phyloP scores from a whole-genome alignment of 2,797 vertebrate genomes.

The Pseudomugil gertrudae region DNA sequence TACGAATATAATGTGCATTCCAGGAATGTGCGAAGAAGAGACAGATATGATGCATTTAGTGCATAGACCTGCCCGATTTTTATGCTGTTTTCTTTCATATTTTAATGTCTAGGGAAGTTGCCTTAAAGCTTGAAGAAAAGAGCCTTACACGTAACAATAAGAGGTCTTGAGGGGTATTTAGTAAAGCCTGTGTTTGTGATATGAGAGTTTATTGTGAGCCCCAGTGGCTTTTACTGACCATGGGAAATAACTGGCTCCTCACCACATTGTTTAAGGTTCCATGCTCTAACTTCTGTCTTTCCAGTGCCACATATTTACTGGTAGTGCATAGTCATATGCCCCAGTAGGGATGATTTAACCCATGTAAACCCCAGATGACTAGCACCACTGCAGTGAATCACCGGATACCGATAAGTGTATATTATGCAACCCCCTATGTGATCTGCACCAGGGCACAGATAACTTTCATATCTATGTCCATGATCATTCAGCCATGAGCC shows the following conservation, averaged over 20 bases:
- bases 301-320: constrained; percentile 39
- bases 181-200: not conserved
- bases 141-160: not conserved
- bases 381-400: constrained; percentile 40
- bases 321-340: constrained; percentile 23
- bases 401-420: constrained; percentile 28
- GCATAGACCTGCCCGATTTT: not conserved
- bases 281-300: constrained; percentile 29
- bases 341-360: constrained; percentile 6
- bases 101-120: not conserved
- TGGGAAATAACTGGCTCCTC: constrained; percentile 31
- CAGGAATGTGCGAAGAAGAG: not conserved
- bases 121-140: not conserved
- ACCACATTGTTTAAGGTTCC: constrained; percentile 34
- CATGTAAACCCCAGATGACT: constrained; percentile 39
- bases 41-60: constrained; percentile 4
- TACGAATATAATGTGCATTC: constrained; percentile 7
- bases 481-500: not conserved
- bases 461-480: not conserved
- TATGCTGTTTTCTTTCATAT: not conserved
- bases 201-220: not conserved
- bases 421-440: constrained; percentile 36
- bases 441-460: constrained; percentile 37
- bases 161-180: not conserved
- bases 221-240: constrained; percentile 1